Evolutionary conservation across 2,888 invertebrate genomes (phyloP), one percentile per base, ranked within the genome.

Genomic region (Polydrusus tereticollis): DNA sequence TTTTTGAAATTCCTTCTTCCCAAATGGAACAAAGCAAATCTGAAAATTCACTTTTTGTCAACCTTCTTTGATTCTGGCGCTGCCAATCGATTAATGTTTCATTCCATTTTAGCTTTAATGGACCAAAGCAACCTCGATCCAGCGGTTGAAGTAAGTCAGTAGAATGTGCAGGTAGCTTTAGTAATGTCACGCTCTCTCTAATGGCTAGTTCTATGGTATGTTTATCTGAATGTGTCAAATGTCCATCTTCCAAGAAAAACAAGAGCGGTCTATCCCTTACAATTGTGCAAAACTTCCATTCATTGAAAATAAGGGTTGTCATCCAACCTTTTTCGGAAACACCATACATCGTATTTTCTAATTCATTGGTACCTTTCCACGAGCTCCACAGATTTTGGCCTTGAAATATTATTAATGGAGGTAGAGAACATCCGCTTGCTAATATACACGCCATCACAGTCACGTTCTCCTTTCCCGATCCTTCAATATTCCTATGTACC

Each of bases 261-360:
- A 77, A 41, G 21, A 77, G 74, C 6, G 76, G 76, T 29, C 75
- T 75, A 65, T 76, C 33, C 6, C 36, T 2, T 20, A 76, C 67
- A 52, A 73, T 23, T n/a, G 5, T 23, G 60, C 74, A 73, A 66
- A 76, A 75, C 45, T 71, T 74, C 73, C 76, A 76, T 20, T 38
- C 41, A 45, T 73, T 66, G 43, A 77, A 77, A 29, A 77, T 57
- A 18, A 29, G 43, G 36, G 74, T 73, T 59, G 73, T 76, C 73
- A 76, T 76, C 74, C 75, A 77, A 12, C 74, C 75, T 63, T 76
- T 77, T 1, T 74, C 74, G 33, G 75, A 77, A 26, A 50, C 38
- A n/a, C 68, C 16, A 57, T n/a, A n/a, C n/a, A n/a, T 69, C 0
- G 70, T 77, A 62, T 26, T 60, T 58, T 41, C 23, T 52, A 75